Conservation (phyloP, 1,140 invertebrate species). For the Penaeus chinensis region DNA sequence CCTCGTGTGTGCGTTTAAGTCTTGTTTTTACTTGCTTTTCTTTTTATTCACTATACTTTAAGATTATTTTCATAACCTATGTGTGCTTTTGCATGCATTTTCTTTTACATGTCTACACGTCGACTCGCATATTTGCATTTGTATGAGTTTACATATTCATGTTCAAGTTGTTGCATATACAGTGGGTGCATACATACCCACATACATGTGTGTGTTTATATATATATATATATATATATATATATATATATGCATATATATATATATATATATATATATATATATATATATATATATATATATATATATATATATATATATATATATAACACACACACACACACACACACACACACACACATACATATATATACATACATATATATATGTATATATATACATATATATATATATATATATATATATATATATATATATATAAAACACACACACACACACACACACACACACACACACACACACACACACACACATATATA, state of each 20-base stretch:
- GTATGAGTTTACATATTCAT: neutral
- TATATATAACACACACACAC: too few relatives aligned
- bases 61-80: too few relatives aligned
- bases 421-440: too few relatives aligned
- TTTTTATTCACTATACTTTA: too few relatives aligned
- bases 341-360: neutral
- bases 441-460: neutral
- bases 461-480: neutral
- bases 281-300: slow-evolving; percentile 1
- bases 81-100: too few relatives aligned
- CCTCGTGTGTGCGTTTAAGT: too few relatives aligned
- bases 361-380: neutral
- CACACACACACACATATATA: neutral
- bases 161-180: neutral
- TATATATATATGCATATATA: neutral
- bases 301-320: slow-evolving; percentile 6
- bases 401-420: neutral
- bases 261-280: neutral
- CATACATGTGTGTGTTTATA: neutral
- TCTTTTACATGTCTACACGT: too few relatives aligned
- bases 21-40: too few relatives aligned
- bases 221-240: neutral
- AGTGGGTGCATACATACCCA: neutral
- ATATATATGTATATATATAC: neutral
- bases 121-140: too few relatives aligned